These are phyloP conservation scores for Rhinoderma darwinii DNA, from an alignment of 2,113 vertebrate species.

Conservation along the genomic window DNA sequence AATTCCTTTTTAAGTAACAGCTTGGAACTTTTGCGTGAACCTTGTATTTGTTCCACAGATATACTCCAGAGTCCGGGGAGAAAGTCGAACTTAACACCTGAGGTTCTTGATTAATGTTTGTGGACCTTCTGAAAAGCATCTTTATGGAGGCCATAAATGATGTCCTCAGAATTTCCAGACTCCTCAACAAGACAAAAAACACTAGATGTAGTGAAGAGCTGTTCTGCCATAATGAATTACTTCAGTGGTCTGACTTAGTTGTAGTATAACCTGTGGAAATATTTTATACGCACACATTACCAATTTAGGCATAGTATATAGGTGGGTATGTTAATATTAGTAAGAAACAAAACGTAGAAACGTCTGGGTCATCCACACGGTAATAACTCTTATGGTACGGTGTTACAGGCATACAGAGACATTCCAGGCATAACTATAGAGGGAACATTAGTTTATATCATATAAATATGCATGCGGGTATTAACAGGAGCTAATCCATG, in stretches of 20 bases:
- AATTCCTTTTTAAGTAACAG: constrained; percentile 52
- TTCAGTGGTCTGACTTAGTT: constrained; percentile 41
- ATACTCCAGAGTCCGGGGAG: constrained; percentile 37
- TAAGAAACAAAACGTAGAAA: background rate
- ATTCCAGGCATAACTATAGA: constrained; percentile 41
- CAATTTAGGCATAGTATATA: constrained; percentile 55
- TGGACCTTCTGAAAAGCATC: constrained; percentile 50
- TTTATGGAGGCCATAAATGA: constrained; percentile 63
- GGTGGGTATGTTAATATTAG: constrained; percentile 20
- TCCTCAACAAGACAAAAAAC: constrained; percentile 39
- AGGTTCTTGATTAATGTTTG: constrained; percentile 54
- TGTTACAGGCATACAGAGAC: constrained; percentile 25
- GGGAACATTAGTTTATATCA: constrained; percentile 30
- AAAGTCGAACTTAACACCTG: constrained; percentile 51
- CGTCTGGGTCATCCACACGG: constrained; percentile 20
- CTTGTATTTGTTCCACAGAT: constrained; percentile 48
- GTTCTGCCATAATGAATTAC: constrained; percentile 37
- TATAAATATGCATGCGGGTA: constrained; percentile 40
- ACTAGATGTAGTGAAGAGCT: constrained; percentile 45
- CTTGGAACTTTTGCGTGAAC: constrained; percentile 40
- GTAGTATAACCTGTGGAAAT: constrained; percentile 46
- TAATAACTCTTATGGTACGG: constrained; percentile 36
- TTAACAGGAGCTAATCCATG: constrained; percentile 11
- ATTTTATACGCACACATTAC: constrained; percentile 50
- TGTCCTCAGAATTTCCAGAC: constrained; percentile 64